Percentiles rank a stretch among this genome's conserved stretches.
phyloP scores from a whole-genome alignment of 2,113 vertebrate species.

The Picathartes gymnocephalus region DNA sequence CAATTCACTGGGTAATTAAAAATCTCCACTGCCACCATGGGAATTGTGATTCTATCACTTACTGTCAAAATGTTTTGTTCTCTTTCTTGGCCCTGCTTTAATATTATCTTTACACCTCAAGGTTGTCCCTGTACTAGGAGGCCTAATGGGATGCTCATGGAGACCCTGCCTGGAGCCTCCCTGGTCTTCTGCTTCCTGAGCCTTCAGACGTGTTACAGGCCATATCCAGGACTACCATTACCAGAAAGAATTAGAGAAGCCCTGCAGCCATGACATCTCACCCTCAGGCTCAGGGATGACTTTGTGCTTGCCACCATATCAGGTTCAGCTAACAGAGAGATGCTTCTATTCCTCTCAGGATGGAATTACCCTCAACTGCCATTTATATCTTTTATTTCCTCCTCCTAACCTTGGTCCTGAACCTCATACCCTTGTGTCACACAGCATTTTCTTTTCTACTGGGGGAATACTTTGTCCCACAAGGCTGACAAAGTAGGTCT shows the following conservation, averaged over 20 bases:
- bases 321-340: background rate
- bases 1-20: background rate
- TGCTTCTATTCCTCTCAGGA: background rate
- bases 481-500: background rate
- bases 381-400: background rate
- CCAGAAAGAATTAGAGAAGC: background rate
- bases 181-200: background rate
- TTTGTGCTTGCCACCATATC: background rate
- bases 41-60: background rate
- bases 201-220: background rate
- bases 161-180: background rate
- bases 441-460: background rate
- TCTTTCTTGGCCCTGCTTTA: background rate
- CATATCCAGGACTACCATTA: background rate
- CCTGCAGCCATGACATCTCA: background rate
- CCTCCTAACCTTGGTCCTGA: background rate
- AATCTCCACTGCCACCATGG: background rate
- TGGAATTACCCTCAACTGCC: background rate
- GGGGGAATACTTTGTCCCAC: background rate
- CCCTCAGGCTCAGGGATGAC: background rate
- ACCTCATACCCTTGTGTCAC: background rate
- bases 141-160: background rate
- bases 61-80: background rate
- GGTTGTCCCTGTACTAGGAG: background rate
- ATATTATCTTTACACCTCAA: background rate